Conservation (phyloP, 1,140 invertebrate genomes). For the Phymorhynchus buccinoides region DNA sequence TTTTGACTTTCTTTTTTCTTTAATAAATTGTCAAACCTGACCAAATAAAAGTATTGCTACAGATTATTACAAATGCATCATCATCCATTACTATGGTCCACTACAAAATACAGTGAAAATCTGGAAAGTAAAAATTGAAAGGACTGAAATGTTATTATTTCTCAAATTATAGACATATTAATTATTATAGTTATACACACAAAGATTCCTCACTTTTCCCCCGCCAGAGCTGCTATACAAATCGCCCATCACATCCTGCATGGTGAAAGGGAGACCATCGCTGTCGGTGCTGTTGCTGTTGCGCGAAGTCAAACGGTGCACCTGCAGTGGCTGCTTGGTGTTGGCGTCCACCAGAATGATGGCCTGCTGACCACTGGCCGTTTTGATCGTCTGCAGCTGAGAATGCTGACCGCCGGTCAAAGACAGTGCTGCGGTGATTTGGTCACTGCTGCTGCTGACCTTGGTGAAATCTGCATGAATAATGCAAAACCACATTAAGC, state of each 20-base stretch:
- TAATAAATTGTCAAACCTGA: too few species aligned
- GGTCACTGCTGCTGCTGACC: background rate
- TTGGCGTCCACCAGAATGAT: constrained; percentile 30
- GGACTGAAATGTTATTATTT: too few species aligned
- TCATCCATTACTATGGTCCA: too few species aligned
- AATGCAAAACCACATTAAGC: too few species aligned
- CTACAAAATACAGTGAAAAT: background rate
- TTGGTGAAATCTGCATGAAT: constrained; percentile 22
- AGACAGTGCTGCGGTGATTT: background rate
- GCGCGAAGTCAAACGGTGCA: constrained; percentile 30
- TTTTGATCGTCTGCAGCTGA: constrained; percentile 25
- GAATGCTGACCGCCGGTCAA: background rate
- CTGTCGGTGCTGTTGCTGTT: constrained; percentile 14
- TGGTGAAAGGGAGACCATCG: constrained; percentile 60
- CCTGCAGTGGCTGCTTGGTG: constrained; percentile 1
- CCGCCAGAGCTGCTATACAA: constrained; percentile 18
- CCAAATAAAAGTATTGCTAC: too few species aligned
- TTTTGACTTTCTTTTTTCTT: too few species aligned
- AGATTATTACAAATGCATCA: too few species aligned
- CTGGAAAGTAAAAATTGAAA: too few species aligned
- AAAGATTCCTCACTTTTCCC: constrained; percentile 1
- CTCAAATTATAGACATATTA: too few species aligned
- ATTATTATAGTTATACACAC: background rate
- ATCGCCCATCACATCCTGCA: constrained; percentile 55
- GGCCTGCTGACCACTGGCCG: background rate